These are phyloP conservation scores for Planiliza haematocheilus DNA, from an alignment of 2,113 vertebrate species.

Conservation along the genomic window DNA sequence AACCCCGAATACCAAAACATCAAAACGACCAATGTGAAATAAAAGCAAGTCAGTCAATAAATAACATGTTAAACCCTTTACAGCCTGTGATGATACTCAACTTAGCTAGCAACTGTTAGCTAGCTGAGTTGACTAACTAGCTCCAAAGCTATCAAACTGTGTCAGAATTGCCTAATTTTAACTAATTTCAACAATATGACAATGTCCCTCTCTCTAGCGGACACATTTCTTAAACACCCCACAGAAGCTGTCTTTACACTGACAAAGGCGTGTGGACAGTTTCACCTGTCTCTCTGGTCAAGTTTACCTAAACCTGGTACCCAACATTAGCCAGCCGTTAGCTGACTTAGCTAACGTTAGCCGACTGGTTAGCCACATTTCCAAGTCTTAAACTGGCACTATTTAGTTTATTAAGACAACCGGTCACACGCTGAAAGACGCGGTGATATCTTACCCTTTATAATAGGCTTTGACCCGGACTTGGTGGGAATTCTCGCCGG, in stretches of 20 bases:
- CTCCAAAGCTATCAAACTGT: conserved; percentile 25
- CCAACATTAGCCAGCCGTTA: conserved; percentile 60
- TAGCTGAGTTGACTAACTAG: conserved; percentile 26
- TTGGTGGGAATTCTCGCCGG: conserved; percentile 86
- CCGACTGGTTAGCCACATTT: conserved; percentile 45
- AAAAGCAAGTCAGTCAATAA: background rate
- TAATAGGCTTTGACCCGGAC: conserved; percentile 95
- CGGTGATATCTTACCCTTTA: conserved; percentile 86
- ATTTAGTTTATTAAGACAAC: background rate
- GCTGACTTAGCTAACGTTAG: conserved; percentile 64
- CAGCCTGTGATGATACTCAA: background rate
- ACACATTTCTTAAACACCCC: background rate
- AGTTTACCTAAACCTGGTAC: conserved; percentile 61
- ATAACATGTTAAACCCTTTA: background rate
- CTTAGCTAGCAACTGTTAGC: conserved; percentile 43
- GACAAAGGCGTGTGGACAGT: conserved; percentile 50
- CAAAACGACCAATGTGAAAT: background rate
- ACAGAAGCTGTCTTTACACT: background rate
- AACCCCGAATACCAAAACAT: no score
- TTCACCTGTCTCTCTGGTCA: conserved; percentile 57
- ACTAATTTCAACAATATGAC: background rate
- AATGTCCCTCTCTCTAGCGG: background rate
- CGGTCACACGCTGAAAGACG: background rate
- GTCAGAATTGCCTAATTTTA: background rate
- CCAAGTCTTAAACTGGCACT: conserved; percentile 15